These are phyloP conservation scores for Epizoanthus ramosus DNA, from an alignment of 92 coral and sea anemone genomes.

Conservation along the genomic window DNA sequence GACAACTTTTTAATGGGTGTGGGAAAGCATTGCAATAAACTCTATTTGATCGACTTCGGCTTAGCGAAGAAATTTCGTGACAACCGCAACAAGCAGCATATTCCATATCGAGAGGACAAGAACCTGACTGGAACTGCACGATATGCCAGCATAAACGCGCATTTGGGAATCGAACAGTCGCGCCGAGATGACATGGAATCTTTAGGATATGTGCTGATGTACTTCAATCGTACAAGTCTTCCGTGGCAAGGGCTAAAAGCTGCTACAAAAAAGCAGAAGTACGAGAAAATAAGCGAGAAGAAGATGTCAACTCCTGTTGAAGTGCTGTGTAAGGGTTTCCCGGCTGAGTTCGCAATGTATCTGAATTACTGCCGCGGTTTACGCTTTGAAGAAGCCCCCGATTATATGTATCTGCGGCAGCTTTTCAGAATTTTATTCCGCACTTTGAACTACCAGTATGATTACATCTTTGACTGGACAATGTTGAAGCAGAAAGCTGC, in stretches of 20 bases:
- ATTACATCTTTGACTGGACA: constrained; percentile 98
- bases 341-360: constrained; percentile 99
- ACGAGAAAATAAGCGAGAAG: constrained; percentile 99
- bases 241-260: constrained; percentile 99
- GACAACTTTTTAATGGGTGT: constrained; percentile 99
- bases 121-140: constrained; percentile 98
- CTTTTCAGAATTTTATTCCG: constrained; percentile 96
- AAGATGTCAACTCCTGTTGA: constrained; percentile 99
- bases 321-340: constrained; percentile 96
- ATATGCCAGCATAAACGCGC: constrained; percentile 97
- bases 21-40: constrained; percentile 96
- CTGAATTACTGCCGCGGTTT: constrained; percentile 97
- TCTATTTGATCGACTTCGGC: constrained; percentile 98
- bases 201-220: constrained; percentile 96
- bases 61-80: constrained; percentile 97
- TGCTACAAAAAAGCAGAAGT: constrained; percentile 96
- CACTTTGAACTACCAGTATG: constrained; percentile 97
- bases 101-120: constrained; percentile 98
- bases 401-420: constrained; percentile 97
- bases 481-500: constrained; percentile 98
- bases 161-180: constrained; percentile 96
- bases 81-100: constrained; percentile 90
- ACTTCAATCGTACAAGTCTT: constrained; percentile 95
- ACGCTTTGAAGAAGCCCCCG: constrained; percentile 95
- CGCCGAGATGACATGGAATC: constrained; percentile 99